Base-by-base conservation (phyloP, 1,140 invertebrate species). In the Cecropterus lyciades region DNA sequence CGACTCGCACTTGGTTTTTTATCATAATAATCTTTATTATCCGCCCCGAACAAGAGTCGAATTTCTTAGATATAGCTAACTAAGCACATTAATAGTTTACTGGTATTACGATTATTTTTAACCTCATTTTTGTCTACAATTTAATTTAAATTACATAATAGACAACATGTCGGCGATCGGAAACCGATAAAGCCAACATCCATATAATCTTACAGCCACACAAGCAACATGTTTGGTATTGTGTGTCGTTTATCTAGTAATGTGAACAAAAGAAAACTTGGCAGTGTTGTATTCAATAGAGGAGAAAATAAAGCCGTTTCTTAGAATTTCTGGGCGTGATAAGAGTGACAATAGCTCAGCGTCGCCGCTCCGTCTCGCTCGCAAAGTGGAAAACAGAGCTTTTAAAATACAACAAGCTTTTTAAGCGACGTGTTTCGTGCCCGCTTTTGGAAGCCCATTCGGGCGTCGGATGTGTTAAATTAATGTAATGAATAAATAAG, bases 321-420 rank as follows among this genome's bases (percentile, higher is more conserved):
- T 67, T 46, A 56, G 60, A 78, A 80, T 75, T 69, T 73, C 46
- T 64, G 59, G 53, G 73, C 78, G 68, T 74, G 75, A 73, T 75
- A 70, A 70, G 65, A 53, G 51, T 72, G 72, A 78, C 71, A 80
- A 74, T 74, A 27, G 71, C 16, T 17, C 45, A 60, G 17, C 42
- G 78, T 53, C 75, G 70, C 70, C 73, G 53, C 57, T 30, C 30
- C 56, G 75, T 75, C 75, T 73, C 69, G 57, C 53, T 53, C 52
- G 57, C 53, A 51, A 67, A 52, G 60, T 46, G 40, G 56, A 45
- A 59, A 46, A 48, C 43, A 59, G 56, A 45, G 24, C 43, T 59
- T 59, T 46, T 59, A 13, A 48, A 60, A 60, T 60, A 48, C 27
- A 33, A 59, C 0, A 43, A 59, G 43, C 27, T 48, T 14, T 60